A percentile compares a stretch with the other conserved stretches of the same genome.
These are phyloP conservation scores for Mus pahari DNA, from an alignment of 2,113 vertebrate genomes.

Conservation along the genomic window DNA sequence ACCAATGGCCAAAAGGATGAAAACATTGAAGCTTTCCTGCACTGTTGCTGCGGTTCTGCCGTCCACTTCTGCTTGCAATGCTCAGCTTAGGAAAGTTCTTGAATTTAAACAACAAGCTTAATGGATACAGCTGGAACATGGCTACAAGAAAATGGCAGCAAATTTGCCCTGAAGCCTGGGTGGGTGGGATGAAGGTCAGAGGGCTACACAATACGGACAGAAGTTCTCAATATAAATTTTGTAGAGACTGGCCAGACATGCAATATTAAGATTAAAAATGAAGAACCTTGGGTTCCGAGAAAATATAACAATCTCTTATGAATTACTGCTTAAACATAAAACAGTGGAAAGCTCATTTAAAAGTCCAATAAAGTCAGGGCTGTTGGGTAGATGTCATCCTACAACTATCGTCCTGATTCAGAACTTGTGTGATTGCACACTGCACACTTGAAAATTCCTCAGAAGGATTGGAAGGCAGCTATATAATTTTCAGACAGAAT, in stretches of 20 bases:
- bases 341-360: not conserved
- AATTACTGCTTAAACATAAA: not conserved
- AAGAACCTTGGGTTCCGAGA: not conserved
- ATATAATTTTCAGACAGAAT: not conserved
- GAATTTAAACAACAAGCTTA: conserved; percentile 29
- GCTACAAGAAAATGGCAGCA: not conserved
- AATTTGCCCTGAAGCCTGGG: not conserved
- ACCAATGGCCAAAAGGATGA: not conserved
- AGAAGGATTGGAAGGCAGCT: not conserved
- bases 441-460: not conserved
- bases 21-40: not conserved
- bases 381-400: not conserved
- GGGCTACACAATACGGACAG: not conserved
- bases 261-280: not conserved
- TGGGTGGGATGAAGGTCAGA: no score
- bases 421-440: not conserved
- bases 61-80: not conserved
- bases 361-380: not conserved
- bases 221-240: not conserved
- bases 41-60: not conserved
- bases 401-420: not conserved
- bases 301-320: not conserved
- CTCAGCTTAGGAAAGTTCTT: not conserved
- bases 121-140: not conserved
- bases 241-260: not conserved